Percentiles rank a stretch among this genome's conserved stretches.
Conservation (phyloP, 2,797 vertebrate genomes). For the Malurus splendens region DNA sequence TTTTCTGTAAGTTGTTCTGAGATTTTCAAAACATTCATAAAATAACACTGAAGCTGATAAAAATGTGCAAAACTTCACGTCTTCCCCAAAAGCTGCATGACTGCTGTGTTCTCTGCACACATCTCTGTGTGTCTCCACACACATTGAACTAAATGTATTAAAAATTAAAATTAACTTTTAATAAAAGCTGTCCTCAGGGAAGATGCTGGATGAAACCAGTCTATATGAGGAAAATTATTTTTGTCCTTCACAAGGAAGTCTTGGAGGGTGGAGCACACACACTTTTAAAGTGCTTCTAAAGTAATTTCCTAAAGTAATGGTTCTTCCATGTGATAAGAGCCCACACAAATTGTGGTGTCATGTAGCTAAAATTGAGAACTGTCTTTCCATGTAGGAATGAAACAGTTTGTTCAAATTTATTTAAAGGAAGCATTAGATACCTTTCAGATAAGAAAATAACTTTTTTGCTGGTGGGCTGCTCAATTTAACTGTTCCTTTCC, state of each 20-base stretch:
- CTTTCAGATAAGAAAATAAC: neutral
- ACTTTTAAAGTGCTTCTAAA: neutral
- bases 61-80: neutral
- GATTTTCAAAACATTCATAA: neutral
- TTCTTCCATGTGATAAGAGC: neutral
- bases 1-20: constrained; percentile 88
- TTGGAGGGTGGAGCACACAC: neutral
- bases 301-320: neutral
- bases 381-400: neutral
- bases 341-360: neutral
- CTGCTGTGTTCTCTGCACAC: neutral
- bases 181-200: neutral
- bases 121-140: neutral
- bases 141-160: neutral
- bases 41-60: neutral
- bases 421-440: neutral
- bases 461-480: neutral
- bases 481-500: neutral
- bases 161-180: neutral
- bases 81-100: neutral
- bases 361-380: neutral
- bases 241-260: neutral
- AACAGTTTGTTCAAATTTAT: neutral
- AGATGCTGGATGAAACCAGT: neutral
- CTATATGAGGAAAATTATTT: neutral